A percentile compares a stretch with the other conserved stretches of the same genome.
Evolutionary conservation across 2,113 vertebrate species (phyloP).

Genomic region (Dendrocopos noguchii): DNA sequence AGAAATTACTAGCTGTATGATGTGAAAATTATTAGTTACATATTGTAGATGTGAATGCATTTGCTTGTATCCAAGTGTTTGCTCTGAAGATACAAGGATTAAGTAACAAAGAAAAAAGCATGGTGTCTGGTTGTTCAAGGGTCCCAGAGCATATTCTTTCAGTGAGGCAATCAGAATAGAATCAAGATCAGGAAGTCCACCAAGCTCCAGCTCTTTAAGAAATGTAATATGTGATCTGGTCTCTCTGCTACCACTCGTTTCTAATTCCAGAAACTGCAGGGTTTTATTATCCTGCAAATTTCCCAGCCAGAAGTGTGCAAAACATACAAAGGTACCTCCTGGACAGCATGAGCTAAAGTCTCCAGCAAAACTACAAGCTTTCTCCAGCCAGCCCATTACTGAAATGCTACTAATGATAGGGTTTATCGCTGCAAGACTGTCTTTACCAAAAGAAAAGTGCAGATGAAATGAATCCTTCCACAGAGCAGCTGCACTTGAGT

Average conservation of each 20-base stretch:
- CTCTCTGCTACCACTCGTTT: neutral
- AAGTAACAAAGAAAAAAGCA: neutral
- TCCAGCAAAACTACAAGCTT: neutral
- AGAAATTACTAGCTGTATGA: slow-evolving; percentile 21
- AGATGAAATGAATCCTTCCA: slow-evolving; percentile 20
- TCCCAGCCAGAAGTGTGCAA: slow-evolving; percentile 59
- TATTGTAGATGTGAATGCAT: slow-evolving; percentile 20
- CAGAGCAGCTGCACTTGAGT: neutral
- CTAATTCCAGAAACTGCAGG: slow-evolving; percentile 12
- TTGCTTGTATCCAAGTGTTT: slow-evolving; percentile 17
- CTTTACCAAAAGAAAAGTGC: neutral
- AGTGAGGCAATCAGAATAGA: neutral
- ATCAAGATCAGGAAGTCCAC: neutral
- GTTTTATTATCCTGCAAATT: neutral
- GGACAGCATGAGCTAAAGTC: neutral
- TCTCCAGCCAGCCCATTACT: slow-evolving; percentile 4
- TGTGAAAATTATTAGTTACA: neutral
- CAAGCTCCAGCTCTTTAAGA: neutral
- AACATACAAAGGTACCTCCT: slow-evolving; percentile 15
- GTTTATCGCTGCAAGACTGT: neutral
- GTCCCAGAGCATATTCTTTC: neutral
- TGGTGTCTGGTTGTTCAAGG: neutral
- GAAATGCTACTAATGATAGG: neutral
- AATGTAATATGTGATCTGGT: neutral
- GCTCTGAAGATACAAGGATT: slow-evolving; percentile 29